Evolutionary conservation across 2,888 invertebrate species (phyloP).

Genomic region (Platycnemis pennipes): DNA sequence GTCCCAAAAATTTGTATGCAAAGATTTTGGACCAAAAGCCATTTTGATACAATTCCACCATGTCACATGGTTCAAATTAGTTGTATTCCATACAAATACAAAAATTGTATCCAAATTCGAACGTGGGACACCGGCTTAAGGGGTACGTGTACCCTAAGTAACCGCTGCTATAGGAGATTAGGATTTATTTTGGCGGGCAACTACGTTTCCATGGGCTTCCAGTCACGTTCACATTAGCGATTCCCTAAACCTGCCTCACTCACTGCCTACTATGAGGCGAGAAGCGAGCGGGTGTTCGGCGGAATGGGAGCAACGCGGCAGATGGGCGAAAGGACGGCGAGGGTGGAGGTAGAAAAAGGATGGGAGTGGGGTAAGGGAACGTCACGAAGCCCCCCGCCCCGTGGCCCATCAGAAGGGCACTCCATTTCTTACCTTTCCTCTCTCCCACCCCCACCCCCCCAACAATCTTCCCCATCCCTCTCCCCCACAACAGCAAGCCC

Average conservation of each 20-base stretch:
- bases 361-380: slow-evolving; percentile 67
- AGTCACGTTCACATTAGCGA: too few relatives aligned
- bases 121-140: too few relatives aligned
- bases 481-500: background rate
- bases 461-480: background rate
- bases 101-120: too few relatives aligned
- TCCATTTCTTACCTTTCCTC: slow-evolving; percentile 29
- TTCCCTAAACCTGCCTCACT: background rate
- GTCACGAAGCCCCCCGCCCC: slow-evolving; percentile 71
- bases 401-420: slow-evolving; percentile 36
- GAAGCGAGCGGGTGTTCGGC: background rate
- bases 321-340: slow-evolving; percentile 71
- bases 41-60: too few relatives aligned
- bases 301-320: slow-evolving; percentile 69
- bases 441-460: background rate
- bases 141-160: too few relatives aligned
- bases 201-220: background rate
- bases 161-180: too few relatives aligned
- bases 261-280: background rate
- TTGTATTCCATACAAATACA: too few relatives aligned
- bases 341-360: slow-evolving; percentile 68
- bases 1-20: too few relatives aligned
- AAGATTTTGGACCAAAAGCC: too few relatives aligned
- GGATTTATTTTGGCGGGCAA: background rate
- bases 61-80: too few relatives aligned